These are phyloP conservation scores for Apodemus sylvaticus DNA, from an alignment of 2,113 vertebrate genomes.

Conservation along the genomic window DNA sequence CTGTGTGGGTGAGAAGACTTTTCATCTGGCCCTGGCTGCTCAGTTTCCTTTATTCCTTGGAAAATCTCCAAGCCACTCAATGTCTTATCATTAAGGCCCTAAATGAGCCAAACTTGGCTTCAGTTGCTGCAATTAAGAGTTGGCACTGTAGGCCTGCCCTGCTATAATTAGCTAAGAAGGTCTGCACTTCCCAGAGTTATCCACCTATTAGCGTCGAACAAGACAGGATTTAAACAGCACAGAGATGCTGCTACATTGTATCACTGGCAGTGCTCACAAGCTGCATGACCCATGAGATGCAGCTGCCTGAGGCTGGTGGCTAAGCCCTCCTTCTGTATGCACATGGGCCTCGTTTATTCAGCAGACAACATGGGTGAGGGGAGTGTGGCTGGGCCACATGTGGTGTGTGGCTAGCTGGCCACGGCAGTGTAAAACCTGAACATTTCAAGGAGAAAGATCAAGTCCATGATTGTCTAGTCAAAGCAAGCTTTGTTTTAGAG, in stretches of 20 bases:
- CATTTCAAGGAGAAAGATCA: background rate
- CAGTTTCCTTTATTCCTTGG: constrained; percentile 18
- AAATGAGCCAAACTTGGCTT: constrained; percentile 41
- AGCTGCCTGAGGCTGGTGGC: background rate
- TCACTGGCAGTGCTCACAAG: background rate
- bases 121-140: constrained; percentile 17
- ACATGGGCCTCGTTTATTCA: background rate
- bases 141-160: background rate
- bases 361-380: background rate
- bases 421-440: background rate
- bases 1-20: background rate
- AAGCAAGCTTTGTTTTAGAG: background rate
- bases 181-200: background rate
- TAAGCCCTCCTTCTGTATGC: too few species aligned
- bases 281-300: background rate
- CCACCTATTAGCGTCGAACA: background rate
- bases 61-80: background rate
- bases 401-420: background rate
- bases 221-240: background rate
- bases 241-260: background rate
- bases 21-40: background rate
- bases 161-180: background rate
- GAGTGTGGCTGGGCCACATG: background rate
- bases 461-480: background rate
- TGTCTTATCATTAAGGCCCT: constrained; percentile 36